Conservation (phyloP, 1,140 invertebrate genomes). For the Mactra quadrangularis region DNA sequence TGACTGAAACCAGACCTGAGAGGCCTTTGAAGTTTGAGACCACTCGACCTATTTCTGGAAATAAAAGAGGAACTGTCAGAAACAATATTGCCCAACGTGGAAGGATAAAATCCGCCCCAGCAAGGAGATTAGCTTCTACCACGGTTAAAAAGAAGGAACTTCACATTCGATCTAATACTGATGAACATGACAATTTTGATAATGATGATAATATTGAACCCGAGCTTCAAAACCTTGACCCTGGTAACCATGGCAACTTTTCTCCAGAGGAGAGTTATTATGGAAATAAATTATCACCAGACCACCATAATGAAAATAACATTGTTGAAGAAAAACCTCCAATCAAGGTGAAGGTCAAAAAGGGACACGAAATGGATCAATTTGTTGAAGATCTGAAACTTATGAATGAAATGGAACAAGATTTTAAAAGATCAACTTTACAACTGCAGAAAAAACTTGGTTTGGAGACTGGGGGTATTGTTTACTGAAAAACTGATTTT, state of each 20-base stretch:
- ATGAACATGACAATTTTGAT: conserved; percentile 18
- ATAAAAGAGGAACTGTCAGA: background rate
- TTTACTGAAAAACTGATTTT: too few relatives aligned
- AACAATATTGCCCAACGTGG: background rate
- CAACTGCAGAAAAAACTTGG: conserved; percentile 58
- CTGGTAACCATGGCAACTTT: conserved; percentile 1
- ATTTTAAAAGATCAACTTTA: conserved; percentile 49
- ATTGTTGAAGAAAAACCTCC: conserved; percentile 49
- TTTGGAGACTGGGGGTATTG: conserved; percentile 33
- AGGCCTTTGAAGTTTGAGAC: conserved; percentile 60
- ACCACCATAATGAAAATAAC: background rate
- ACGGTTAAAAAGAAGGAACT: conserved; percentile 39
- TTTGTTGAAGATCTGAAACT: conserved; percentile 60
- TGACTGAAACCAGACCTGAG: conserved; percentile 42
- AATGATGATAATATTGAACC: conserved; percentile 16
- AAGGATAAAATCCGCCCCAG: conserved; percentile 36
- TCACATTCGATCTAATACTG: conserved; percentile 16
- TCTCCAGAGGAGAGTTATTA: background rate
- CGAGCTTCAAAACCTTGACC: conserved; percentile 29
- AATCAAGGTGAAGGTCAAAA: conserved; percentile 47
- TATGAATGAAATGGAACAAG: conserved; percentile 47
- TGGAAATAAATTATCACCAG: background rate
- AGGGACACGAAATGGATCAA: conserved; percentile 32
- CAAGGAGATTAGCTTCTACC: conserved; percentile 1
- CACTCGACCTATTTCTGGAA: conserved; percentile 45